Evolutionary conservation across 2,797 vertebrate species (phyloP), one percentile per base, ranked within the genome.

Genomic region (Hoplostethus atlanticus): DNA sequence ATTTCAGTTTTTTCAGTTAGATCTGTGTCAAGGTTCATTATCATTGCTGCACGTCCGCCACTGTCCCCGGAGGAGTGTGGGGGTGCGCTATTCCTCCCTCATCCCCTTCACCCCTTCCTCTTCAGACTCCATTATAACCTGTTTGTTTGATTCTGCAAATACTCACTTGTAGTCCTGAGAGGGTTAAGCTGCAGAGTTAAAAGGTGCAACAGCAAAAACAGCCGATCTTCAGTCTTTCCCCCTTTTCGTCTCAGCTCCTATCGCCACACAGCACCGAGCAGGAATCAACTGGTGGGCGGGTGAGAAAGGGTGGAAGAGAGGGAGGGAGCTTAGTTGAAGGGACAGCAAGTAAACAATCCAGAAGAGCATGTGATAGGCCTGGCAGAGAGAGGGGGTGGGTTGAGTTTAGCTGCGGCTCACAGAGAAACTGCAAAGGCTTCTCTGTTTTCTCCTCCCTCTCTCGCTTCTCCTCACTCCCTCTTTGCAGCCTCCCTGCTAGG

Each of bases 291-390:
- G 40, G 80, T 80, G 84, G 77, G 81, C 34, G 79, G 72, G 73
- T 50, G 68, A 86, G 61, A 64, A 30, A 71, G 40, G 13, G 44
- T 59, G 42, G 38, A 47, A 25, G 53, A 12, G 74, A 42, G 77
- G 58, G 85, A 64, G 62, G 54, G 82, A 64, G 59, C 38, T 73
- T 30, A 16, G 38, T 40, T 17, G 58, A 46, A 47, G 46, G 8
- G 65, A 62, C 44, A 44, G 16, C 77, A 81, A 90, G 88, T 90
- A 92, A 93, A 93, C 89, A 92, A 65, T 76, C 63, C 13, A 55
- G 56, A 13, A 48, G 44, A 77, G 38, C 78, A 76, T 86, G 83
- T 90, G 90, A 89, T 42, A 47, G 42, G 54, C 46, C 54, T 80
- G 69, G 44, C 77, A 66, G 50, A 68, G 55, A 11, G 28, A 0